These are phyloP conservation scores for Lucifuga dentata DNA, from an alignment of 2,113 vertebrate genomes.

Conservation along the genomic window DNA sequence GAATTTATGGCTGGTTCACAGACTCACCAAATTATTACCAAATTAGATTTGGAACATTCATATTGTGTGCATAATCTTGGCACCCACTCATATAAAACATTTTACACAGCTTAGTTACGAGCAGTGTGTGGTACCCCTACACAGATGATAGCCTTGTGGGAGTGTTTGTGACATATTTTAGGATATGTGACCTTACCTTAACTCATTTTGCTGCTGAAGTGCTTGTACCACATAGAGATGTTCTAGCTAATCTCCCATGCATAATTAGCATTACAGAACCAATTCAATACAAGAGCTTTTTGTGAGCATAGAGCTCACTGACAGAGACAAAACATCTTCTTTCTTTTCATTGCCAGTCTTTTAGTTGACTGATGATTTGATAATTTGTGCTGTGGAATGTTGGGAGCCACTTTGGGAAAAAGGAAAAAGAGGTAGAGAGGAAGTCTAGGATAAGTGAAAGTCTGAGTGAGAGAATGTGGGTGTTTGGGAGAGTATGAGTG, in stretches of 20 bases:
- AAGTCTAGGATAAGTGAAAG: not conserved
- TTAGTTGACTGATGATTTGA: slow-evolving; percentile 1
- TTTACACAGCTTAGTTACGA: not conserved
- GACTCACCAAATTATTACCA: slow-evolving; percentile 36
- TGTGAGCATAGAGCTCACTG: slow-evolving; percentile 20
- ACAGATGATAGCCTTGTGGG: not conserved
- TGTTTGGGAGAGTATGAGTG: not conserved
- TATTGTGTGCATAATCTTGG: slow-evolving; percentile 32
- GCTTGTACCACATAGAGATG: not conserved
- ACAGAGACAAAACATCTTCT: slow-evolving; percentile 25
- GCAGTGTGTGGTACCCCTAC: not conserved
- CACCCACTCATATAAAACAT: not conserved
- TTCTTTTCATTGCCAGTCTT: slow-evolving; percentile 3
- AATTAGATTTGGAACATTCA: slow-evolving; percentile 37
- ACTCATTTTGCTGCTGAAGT: not conserved
- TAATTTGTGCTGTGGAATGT: slow-evolving; percentile 6
- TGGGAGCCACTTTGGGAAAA: not conserved
- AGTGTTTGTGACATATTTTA: not conserved
- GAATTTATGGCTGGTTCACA: not conserved
- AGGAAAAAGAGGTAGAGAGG: too few species aligned
- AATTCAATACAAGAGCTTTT: slow-evolving; percentile 19
- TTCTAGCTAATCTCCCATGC: slow-evolving; percentile 15
- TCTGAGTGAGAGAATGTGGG: not conserved
- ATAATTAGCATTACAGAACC: slow-evolving; percentile 14
- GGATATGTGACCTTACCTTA: not conserved